phyloP scores from a whole-genome alignment of 2,888 invertebrate genomes.

The Trichogramma evanescens region DNA sequence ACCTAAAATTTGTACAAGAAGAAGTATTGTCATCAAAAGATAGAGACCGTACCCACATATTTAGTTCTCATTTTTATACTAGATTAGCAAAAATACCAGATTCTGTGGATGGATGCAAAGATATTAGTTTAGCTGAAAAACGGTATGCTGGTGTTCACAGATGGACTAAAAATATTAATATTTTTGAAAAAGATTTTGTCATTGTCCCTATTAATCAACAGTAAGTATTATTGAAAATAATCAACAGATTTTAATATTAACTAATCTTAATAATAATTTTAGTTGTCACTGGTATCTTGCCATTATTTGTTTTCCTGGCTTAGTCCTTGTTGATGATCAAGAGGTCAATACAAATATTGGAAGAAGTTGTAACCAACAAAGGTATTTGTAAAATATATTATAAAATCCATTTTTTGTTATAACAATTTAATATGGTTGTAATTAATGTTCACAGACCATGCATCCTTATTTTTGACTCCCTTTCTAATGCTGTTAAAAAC shows the following conservation, averaged over 20 bases:
- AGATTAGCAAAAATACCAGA: slow-evolving; percentile 75
- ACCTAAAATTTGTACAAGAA: slow-evolving; percentile 75
- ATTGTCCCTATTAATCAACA: slow-evolving; percentile 93
- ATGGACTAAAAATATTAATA: slow-evolving; percentile 90
- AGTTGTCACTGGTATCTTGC: slow-evolving; percentile 15
- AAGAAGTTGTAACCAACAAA: neutral
- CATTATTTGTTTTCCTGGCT: slow-evolving; percentile 8
- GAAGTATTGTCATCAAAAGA: slow-evolving; percentile 65
- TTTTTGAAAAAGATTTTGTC: slow-evolving; percentile 89
- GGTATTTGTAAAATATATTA: neutral
- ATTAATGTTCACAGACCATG: slow-evolving; percentile 10
- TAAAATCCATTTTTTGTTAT: neutral
- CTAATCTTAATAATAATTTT: neutral
- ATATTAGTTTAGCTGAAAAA: slow-evolving; percentile 66
- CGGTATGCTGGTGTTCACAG: slow-evolving; percentile 82
- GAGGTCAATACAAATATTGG: too few relatives aligned
- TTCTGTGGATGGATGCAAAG: slow-evolving; percentile 61
- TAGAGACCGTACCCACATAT: slow-evolving; percentile 78
- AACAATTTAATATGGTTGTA: neutral
- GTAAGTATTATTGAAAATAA: slow-evolving; percentile 39
- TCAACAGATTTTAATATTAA: neutral
- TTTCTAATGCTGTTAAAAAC: neutral
- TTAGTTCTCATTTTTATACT: slow-evolving; percentile 94
- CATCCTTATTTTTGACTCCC: slow-evolving; percentile 17
- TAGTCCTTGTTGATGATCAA: neutral